Evolutionary conservation across 2,888 invertebrate species (phyloP).

Genomic region (Junonia oenone): DNA sequence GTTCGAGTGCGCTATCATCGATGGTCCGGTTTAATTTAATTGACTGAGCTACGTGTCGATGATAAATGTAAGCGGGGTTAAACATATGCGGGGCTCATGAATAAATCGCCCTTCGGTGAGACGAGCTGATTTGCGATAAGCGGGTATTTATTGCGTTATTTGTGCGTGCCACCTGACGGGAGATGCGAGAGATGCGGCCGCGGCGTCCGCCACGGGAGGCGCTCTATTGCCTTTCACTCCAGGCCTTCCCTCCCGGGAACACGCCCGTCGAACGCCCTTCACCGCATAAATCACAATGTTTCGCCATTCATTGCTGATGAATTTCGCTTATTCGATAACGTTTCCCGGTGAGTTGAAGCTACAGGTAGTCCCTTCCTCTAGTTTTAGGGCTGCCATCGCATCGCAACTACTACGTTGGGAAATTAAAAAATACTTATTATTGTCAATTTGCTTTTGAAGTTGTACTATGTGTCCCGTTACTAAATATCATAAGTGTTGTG

Average conservation of each 20-base stretch:
- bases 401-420: not conserved
- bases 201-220: constrained; percentile 56
- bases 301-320: constrained; percentile 54
- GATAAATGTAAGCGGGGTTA: constrained; percentile 73
- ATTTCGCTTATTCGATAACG: constrained; percentile 44
- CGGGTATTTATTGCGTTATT: constrained; percentile 74
- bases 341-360: constrained; percentile 36
- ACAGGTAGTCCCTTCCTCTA: constrained; percentile 17
- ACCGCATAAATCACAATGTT: constrained; percentile 58
- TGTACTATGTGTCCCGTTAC: no score
- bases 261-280: constrained; percentile 39
- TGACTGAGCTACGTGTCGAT: constrained; percentile 69
- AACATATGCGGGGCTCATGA: constrained; percentile 68
- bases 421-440: not conserved
- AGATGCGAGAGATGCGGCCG: constrained; percentile 31
- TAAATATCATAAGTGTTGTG: no score
- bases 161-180: constrained; percentile 60
- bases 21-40: constrained; percentile 73
- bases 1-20: constrained; percentile 64
- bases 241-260: constrained; percentile 45
- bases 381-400: not conserved
- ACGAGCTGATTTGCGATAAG: constrained; percentile 77
- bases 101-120: constrained; percentile 70
- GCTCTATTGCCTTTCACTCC: constrained; percentile 52
- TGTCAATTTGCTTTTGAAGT: not conserved